These are phyloP conservation scores for Semotilus atromaculatus DNA, from an alignment of 2,797 vertebrate genomes.

Conservation along the genomic window DNA sequence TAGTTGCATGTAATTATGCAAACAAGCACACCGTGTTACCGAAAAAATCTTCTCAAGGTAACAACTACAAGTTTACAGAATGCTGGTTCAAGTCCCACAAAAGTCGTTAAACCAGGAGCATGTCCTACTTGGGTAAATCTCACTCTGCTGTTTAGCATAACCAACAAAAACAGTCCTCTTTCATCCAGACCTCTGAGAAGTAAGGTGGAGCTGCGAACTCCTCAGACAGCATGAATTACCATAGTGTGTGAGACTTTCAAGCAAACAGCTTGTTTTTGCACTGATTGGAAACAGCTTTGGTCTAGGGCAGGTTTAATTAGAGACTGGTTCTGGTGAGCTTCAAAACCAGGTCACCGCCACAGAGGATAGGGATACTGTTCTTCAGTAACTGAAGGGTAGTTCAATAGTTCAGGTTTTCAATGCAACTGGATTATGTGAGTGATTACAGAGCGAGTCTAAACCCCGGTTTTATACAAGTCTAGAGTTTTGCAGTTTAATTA, in stretches of 20 bases:
- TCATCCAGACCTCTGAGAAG: conserved; percentile 28
- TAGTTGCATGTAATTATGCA: too few relatives aligned
- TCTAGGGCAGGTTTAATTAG: conserved; percentile 31
- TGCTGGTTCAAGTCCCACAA: not conserved
- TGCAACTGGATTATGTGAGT: conserved; percentile 1
- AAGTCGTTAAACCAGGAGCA: not conserved
- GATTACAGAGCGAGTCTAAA: not conserved
- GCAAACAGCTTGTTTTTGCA: conserved; percentile 29
- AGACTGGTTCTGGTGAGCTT: not conserved
- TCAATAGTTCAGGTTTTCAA: conserved; percentile 16
- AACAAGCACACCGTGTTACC: too few relatives aligned
- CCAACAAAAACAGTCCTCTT: conserved; percentile 34
- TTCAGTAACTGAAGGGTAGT: conserved; percentile 5
- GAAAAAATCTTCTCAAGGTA: not conserved
- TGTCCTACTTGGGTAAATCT: conserved; percentile 13
- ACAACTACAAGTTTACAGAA: not conserved
- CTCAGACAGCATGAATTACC: conserved; percentile 14
- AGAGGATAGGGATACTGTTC: not conserved
- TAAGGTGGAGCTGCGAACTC: conserved; percentile 22
- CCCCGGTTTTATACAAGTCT: not conserved
- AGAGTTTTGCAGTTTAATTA: conserved; percentile 30
- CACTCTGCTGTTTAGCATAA: conserved; percentile 12
- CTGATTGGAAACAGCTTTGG: conserved; percentile 20
- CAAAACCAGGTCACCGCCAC: conserved; percentile 24
- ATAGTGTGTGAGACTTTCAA: conserved; percentile 16